Percentiles rank a stretch among this genome's conserved stretches.
These are phyloP conservation scores for Hydractinia symbiolongicarpus DNA, from an alignment of 30 jellyfish, hydroid and myxozoan species.

Conservation along the genomic window DNA sequence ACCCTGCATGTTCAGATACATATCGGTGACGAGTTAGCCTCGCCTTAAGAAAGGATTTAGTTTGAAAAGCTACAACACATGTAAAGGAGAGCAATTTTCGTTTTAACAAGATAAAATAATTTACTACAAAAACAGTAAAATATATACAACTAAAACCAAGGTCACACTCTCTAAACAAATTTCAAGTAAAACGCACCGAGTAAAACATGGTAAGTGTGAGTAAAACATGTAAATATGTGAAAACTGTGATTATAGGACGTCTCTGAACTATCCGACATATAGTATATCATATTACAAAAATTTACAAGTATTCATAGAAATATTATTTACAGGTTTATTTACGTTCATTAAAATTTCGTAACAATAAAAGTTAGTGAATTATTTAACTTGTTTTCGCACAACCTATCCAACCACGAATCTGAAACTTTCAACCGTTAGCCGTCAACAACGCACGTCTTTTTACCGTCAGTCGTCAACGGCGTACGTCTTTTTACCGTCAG, in stretches of 20 bases:
- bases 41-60: no score
- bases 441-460: background rate
- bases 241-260: background rate
- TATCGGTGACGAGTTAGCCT: no score
- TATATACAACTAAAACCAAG: background rate
- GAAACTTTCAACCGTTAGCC: background rate
- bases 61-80: no score
- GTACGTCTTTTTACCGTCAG: background rate
- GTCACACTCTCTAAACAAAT: background rate
- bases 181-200: background rate
- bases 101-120: conserved; percentile 9
- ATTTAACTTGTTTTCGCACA: no score
- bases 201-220: background rate
- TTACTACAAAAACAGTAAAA: conserved; percentile 1
- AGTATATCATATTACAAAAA: no score
- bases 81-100: background rate
- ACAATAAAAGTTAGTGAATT: no score
- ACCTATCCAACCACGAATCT: no score
- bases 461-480: background rate
- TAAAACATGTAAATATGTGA: background rate
- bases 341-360: no score
- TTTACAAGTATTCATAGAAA: no score
- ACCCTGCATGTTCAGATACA: no score
- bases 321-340: no score
- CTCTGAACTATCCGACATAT: background rate